Evolutionary conservation across 2,113 vertebrate species (phyloP).

Genomic region (Balaenoptera acutorostrata): DNA sequence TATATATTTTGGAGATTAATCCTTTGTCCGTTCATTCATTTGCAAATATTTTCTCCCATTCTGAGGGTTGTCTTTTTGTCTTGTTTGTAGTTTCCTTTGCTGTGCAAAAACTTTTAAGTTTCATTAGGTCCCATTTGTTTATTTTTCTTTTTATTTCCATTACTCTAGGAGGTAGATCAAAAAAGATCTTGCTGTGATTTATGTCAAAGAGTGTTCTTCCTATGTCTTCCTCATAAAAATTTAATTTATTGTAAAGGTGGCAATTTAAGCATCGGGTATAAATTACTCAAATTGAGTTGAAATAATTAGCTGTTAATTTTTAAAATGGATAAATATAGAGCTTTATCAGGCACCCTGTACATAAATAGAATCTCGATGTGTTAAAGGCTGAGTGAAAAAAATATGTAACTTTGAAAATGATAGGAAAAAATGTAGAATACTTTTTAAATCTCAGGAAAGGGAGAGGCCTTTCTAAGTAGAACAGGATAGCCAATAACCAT

Average conservation of each 20-base stretch:
- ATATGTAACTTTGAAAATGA: not conserved
- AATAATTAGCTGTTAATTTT: not conserved
- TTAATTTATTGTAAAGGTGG: not conserved
- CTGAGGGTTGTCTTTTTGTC: no score
- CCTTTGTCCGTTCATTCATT: no score
- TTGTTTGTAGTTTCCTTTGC: no score
- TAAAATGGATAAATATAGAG: not conserved
- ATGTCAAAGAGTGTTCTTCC: not conserved
- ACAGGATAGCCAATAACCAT: not conserved
- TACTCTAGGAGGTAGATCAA: no score
- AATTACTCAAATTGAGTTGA: not conserved
- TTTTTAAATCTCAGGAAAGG: not conserved
- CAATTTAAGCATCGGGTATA: not conserved
- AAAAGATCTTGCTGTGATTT: no score
- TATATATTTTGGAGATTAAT: no score
- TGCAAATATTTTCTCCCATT: no score
- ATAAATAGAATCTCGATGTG: not conserved
- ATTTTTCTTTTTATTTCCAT: no score
- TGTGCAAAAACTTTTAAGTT: no score
- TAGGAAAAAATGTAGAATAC: not conserved
- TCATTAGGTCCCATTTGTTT: no score
- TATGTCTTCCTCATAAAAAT: not conserved
- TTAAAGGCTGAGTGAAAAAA: slow-evolving; percentile 1
- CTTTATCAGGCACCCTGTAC: not conserved
- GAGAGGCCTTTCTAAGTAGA: not conserved